Evolutionary conservation across 2,888 invertebrate species (phyloP).

Genomic region (Thereva nobilitata): DNA sequence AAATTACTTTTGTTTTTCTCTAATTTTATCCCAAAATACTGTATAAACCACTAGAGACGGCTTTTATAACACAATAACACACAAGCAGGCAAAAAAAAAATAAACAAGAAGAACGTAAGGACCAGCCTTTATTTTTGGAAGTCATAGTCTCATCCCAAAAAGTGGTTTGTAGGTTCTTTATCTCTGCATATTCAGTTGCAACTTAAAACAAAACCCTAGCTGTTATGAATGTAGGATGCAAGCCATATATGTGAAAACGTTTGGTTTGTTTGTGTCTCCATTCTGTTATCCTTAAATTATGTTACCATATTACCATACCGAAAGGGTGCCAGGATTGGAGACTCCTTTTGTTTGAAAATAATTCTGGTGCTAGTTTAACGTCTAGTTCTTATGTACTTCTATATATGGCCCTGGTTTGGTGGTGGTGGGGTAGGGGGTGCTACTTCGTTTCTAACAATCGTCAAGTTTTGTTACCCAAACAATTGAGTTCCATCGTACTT

Average conservation of each 20-base stretch:
- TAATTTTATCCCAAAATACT: too few relatives aligned
- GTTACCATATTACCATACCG: slow-evolving; percentile 22
- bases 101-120: too few relatives aligned
- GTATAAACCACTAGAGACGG: too few relatives aligned
- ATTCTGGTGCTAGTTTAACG: slow-evolving; percentile 14
- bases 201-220: slow-evolving; percentile 4
- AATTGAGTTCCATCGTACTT: slow-evolving; percentile 28
- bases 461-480: slow-evolving; percentile 31
- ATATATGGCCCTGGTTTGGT: too few relatives aligned
- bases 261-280: slow-evolving; percentile 8
- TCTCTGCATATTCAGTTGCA: slow-evolving; percentile 33
- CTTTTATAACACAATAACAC: too few relatives aligned
- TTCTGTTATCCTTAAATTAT: slow-evolving; percentile 36
- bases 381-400: slow-evolving; percentile 13
- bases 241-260: slow-evolving; percentile 2
- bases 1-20: too few relatives aligned
- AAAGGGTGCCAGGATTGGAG: background rate
- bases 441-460: slow-evolving; percentile 15
- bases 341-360: background rate
- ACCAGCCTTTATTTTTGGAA: too few relatives aligned
- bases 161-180: slow-evolving; percentile 19
- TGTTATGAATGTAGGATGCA: slow-evolving; percentile 9
- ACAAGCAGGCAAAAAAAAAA: too few relatives aligned
- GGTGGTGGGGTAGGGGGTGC: background rate
- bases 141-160: too few relatives aligned